These are phyloP conservation scores for Centropus bengalensis DNA, from an alignment of 2,113 vertebrate species.

Conservation along the genomic window DNA sequence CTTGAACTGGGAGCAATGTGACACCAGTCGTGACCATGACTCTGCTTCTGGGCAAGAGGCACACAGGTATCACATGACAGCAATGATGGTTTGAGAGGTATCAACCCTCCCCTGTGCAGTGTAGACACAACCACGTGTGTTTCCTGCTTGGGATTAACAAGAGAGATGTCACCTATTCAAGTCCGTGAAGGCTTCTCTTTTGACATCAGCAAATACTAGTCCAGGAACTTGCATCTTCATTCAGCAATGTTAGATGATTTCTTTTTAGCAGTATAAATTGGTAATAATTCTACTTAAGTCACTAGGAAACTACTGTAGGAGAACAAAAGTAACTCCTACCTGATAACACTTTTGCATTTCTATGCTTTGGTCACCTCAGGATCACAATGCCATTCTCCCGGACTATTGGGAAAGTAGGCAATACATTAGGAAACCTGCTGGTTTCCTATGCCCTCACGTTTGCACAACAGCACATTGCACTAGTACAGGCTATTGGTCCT, in stretches of 20 bases:
- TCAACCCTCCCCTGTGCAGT: not conserved
- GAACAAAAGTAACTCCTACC: not conserved
- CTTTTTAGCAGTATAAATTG: not conserved
- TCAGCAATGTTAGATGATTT: not conserved
- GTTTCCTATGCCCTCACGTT: not conserved
- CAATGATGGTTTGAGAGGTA: not conserved
- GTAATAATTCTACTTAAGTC: not conserved
- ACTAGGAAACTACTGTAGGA: not conserved
- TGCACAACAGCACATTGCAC: not conserved
- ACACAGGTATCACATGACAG: rapidly evolving
- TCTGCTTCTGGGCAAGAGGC: not conserved
- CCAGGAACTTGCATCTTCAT: not conserved
- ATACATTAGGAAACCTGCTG: not conserved
- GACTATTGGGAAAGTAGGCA: not conserved
- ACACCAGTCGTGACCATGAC: rapidly evolving
- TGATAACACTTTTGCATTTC: not conserved
- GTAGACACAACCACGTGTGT: not conserved
- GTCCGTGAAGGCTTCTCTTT: not conserved
- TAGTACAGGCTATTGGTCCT: not conserved
- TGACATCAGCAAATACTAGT: not conserved
- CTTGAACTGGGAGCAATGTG: not conserved
- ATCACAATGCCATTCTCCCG: not conserved
- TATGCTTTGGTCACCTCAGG: not conserved
- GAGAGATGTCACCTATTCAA: not conserved
- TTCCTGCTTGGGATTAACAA: not conserved